phyloP scores from a whole-genome alignment of 2,113 vertebrate species.

The Chloropsis hardwickii region DNA sequence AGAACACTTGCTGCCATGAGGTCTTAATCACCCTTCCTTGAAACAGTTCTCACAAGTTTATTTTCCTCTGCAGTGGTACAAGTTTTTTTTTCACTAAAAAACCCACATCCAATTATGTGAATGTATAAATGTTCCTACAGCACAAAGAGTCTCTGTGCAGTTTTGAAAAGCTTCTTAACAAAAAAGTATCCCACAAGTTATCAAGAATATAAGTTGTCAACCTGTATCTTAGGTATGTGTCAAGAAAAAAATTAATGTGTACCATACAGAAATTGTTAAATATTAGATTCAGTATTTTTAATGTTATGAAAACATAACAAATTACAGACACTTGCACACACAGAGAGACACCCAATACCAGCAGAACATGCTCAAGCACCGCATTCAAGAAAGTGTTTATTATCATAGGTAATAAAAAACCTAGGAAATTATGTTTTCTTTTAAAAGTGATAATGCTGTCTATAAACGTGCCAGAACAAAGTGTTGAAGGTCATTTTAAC shows the following conservation, averaged over 20 bases:
- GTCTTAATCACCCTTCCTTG: conserved; percentile 30
- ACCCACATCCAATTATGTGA: not conserved
- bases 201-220: not conserved
- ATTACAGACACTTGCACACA: not conserved
- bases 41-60: conserved; percentile 15
- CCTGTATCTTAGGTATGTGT: not conserved
- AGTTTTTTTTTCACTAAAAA: not conserved
- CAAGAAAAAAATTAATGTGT: not conserved
- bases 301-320: not conserved
- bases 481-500: not conserved
- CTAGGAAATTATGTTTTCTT: conserved; percentile 37
- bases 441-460: conserved; percentile 17
- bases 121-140: not conserved
- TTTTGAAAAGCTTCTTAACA: not conserved
- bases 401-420: conserved; percentile 42
- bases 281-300: not conserved
- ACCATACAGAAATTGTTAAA: not conserved
- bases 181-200: not conserved
- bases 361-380: conserved; percentile 18
- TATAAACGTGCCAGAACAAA: conserved; percentile 26
- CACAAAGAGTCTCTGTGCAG: not conserved
- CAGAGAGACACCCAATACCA: not conserved
- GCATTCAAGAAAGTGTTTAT: conserved; percentile 9
- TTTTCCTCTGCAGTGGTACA: conserved; percentile 14
- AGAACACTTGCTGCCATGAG: conserved; percentile 47